phyloP scores from a whole-genome alignment of 2,797 vertebrate genomes.

The Semotilus atromaculatus region DNA sequence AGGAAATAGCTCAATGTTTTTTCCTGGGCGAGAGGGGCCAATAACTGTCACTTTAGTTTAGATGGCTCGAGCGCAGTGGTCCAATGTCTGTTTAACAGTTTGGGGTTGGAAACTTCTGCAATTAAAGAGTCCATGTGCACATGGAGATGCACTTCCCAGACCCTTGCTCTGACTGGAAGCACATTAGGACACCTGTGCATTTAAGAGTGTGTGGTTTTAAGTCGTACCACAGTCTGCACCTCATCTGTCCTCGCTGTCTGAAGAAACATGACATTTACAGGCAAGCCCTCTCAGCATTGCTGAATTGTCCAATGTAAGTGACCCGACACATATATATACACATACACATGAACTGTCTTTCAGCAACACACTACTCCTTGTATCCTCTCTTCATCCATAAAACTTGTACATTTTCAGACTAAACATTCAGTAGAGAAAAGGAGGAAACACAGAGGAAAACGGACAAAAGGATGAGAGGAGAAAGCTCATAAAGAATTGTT shows the following conservation, averaged over 20 bases:
- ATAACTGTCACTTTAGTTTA: conserved; percentile 87
- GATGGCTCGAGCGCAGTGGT: conserved; percentile 68
- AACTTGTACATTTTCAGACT: neutral
- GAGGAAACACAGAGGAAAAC: conserved; percentile 44
- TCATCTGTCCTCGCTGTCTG: conserved; percentile 63
- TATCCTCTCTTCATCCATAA: conserved; percentile 36
- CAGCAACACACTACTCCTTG: conserved; percentile 17
- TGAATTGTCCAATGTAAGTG: conserved; percentile 63
- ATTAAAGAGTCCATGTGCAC: conserved; percentile 68
- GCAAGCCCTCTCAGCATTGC: conserved; percentile 68
- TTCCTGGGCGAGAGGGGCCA: conserved; percentile 74
- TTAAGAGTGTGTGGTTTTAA: conserved; percentile 53
- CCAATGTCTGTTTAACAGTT: conserved; percentile 76
- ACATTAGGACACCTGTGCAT: conserved; percentile 66
- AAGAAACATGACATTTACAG: conserved; percentile 77
- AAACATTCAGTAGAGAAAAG: conserved; percentile 15
- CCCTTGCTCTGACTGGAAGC: conserved; percentile 40
- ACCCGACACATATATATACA: conserved; percentile 38
- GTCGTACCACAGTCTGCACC: conserved; percentile 58
- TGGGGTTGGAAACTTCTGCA: conserved; percentile 68
- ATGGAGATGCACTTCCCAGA: conserved; percentile 68
- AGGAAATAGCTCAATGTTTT: conserved; percentile 83
- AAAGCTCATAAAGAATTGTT: conserved; percentile 78
- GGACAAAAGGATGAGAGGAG: conserved; percentile 72
- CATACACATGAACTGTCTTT: neutral